Base-by-base conservation (phyloP, 2,888 invertebrate species). In the Cinara cedri region DNA sequence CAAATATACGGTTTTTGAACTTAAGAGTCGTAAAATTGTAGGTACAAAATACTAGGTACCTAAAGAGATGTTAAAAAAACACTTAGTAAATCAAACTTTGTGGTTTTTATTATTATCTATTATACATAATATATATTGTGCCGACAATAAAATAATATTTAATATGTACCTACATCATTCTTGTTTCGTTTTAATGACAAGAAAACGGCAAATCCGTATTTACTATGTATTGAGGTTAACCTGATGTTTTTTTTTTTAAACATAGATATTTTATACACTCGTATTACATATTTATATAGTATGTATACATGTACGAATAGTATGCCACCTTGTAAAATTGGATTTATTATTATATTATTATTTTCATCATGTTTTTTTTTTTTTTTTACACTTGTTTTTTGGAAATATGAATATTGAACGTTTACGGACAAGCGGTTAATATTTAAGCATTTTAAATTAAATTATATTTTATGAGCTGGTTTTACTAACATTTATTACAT, bases 11-110 rank as follows among this genome's bases (percentile, higher is more conserved):
- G 44, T 74, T 75, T 65, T 54, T 44, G 54, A 63, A 54, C 34
- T 24, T 34, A 51, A 10, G 6, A 42, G 65, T 75, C 74, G 14
- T 75, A 75, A 74, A 75, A 42, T 54, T 54, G 19, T 65, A 44
- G 54, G 74, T 65, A 65, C 24, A 60, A 60, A 26, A 46, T 62
- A 60, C n/a, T n/a, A n/a, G n/a, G n/a, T n/a, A n/a, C n/a, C n/a
- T n/a, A 74, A 34, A 21, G 13, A 75, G 74, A 75, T 54, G 54
- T 75, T 63, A 63, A 65, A n/a, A n/a, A n/a, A 75, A 65, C 54
- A 65, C 63, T 63, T 24, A 21, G 44, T 65, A 54, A 65, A 75
- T 75, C 62, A 63, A 65, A 54, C 65, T 44, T 42, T 24, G 44
- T 51, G 54, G 65, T 16, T 75, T 65, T 75, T 75, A 63, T 74